phyloP scores from a whole-genome alignment of 2,113 vertebrate species.

The Lipotes vexillifer region DNA sequence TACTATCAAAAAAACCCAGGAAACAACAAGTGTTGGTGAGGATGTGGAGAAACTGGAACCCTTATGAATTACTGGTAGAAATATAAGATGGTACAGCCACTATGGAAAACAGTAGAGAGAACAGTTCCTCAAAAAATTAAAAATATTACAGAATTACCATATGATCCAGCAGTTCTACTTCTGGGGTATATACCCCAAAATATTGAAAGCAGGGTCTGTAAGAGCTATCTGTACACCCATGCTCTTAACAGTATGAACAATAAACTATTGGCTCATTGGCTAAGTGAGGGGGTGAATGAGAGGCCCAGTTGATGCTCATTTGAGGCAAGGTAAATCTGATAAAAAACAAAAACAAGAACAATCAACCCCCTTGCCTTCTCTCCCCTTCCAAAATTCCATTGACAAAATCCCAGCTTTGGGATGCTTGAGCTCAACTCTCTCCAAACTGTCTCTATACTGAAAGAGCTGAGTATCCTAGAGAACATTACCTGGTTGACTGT shows the following conservation, averaged over 20 bases:
- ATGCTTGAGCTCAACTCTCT: neutral
- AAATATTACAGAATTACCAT: neutral
- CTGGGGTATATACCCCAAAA: neutral
- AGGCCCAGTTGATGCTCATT: neutral
- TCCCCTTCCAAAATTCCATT: constrained; percentile 5
- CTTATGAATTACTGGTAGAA: neutral
- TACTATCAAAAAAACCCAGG: neutral
- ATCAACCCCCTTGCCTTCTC: neutral
- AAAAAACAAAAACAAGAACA: neutral
- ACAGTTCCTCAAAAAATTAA: neutral
- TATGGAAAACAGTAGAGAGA: neutral
- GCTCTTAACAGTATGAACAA: neutral
- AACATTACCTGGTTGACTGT: neutral
- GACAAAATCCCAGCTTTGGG: neutral
- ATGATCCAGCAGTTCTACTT: neutral
- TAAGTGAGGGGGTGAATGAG: neutral
- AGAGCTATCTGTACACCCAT: neutral
- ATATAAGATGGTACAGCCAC: neutral
- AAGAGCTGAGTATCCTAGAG: neutral
- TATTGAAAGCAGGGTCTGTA: neutral
- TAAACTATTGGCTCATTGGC: neutral
- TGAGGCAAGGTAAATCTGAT: neutral
- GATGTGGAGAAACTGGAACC: neutral
- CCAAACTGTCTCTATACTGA: neutral
- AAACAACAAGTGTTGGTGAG: neutral